phyloP scores from a whole-genome alignment of 2,113 vertebrate species.

The Myotis yumanensis region DNA sequence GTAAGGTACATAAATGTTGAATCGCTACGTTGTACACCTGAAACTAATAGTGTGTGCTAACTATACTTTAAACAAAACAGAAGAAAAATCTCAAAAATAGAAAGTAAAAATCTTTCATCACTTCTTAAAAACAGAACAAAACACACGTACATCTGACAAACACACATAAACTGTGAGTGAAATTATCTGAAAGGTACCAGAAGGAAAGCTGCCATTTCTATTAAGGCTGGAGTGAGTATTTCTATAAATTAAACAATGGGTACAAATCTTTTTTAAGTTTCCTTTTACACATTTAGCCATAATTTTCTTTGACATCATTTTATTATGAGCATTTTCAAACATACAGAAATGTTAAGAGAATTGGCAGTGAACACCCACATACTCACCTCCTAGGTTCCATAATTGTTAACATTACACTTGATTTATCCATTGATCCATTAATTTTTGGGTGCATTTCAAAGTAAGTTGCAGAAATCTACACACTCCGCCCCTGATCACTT shows the following conservation, averaged over 20 bases:
- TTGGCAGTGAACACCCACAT: not conserved
- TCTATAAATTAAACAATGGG: not conserved
- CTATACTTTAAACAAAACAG: not conserved
- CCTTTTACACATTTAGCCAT: not conserved
- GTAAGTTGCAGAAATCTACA: not conserved
- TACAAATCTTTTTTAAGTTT: not conserved
- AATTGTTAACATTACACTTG: not conserved
- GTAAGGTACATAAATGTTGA: not conserved
- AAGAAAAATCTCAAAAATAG: not conserved
- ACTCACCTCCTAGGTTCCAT: too few species aligned
- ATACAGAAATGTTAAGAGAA: not conserved
- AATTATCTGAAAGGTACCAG: not conserved
- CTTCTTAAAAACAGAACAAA: not conserved
- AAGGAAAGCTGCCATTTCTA: not conserved
- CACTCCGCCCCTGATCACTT: not conserved
- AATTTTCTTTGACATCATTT: not conserved
- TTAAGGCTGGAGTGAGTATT: not conserved
- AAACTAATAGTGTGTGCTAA: not conserved
- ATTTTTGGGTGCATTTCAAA: not conserved
- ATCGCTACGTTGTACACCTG: not conserved
- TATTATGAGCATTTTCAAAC: not conserved
- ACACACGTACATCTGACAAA: not conserved
- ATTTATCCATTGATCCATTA: not conserved
- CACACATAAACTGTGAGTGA: not conserved
- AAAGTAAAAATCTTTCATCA: not conserved